phyloP scores from a whole-genome alignment of 2,113 vertebrate genomes.

The Antigone vipio region DNA sequence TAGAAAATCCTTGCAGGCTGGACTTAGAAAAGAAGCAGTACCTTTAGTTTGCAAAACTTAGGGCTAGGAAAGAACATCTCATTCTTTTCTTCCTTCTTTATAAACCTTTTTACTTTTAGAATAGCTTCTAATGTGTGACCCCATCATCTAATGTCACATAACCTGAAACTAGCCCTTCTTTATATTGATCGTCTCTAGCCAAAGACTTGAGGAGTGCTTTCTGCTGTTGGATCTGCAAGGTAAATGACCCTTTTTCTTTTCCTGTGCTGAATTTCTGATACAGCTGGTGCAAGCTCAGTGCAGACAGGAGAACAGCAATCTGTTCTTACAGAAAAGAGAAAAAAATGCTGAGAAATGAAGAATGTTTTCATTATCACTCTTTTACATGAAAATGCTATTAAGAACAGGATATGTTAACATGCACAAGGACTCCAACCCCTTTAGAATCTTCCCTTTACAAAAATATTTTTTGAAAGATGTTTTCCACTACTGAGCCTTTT shows the following conservation, averaged over 20 bases:
- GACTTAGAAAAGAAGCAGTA: background rate
- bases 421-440: background rate
- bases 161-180: background rate
- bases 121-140: background rate
- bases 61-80: background rate
- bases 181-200: background rate
- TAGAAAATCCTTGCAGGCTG: background rate
- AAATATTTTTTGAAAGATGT: background rate
- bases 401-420: background rate
- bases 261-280: constrained; percentile 9
- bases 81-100: background rate
- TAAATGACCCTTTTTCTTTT: background rate
- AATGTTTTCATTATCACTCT: background rate
- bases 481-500: constrained; percentile 2
- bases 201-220: background rate
- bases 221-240: background rate
- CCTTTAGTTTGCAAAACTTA: background rate
- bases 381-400: background rate
- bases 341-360: background rate
- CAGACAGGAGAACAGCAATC: background rate
- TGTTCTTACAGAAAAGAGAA: background rate
- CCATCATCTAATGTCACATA: background rate
- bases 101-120: background rate
- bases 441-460: background rate
- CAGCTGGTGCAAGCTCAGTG: background rate